Evolutionary conservation across 2,113 vertebrate genomes (phyloP).

Genomic region (Mormyrus lacerda): DNA sequence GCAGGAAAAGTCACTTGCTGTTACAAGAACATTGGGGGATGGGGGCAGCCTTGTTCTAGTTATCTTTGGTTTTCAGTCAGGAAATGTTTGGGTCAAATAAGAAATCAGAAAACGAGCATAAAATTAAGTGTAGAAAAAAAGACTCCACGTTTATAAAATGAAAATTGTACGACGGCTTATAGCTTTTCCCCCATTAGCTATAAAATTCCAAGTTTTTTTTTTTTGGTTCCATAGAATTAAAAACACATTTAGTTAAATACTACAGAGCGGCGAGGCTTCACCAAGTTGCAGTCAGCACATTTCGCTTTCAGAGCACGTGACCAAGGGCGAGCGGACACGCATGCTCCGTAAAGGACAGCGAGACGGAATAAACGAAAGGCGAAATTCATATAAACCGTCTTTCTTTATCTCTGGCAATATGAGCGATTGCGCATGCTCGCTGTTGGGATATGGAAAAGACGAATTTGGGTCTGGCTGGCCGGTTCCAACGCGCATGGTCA

Average conservation of each 20-base stretch:
- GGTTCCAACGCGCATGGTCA: slow-evolving; percentile 26
- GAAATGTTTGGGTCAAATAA: neutral
- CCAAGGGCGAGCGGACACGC: slow-evolving; percentile 13
- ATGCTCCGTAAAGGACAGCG: slow-evolving; percentile 29
- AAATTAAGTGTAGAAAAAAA: neutral
- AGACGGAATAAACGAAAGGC: neutral
- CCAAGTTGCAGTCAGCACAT: neutral
- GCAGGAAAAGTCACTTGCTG: neutral
- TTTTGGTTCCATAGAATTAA: neutral
- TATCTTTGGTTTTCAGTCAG: neutral
- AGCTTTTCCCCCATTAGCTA: neutral
- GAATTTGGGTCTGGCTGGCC: slow-evolving; percentile 19
- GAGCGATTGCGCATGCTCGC: slow-evolving; percentile 33
- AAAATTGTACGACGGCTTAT: neutral
- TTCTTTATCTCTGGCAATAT: neutral
- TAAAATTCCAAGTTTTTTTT: neutral
- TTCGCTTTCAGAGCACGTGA: slow-evolving; percentile 33
- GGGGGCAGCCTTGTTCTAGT: neutral
- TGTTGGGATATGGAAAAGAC: slow-evolving; percentile 20
- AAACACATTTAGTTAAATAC: neutral
- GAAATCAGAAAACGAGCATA: neutral
- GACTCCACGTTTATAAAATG: neutral
- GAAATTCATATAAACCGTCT: neutral
- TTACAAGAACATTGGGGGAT: slow-evolving; percentile 4
- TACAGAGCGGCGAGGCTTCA: neutral